A percentile compares a stretch with the other conserved stretches of the same genome.
Evolutionary conservation across 1,140 invertebrate species (phyloP).

Genomic region (Notospermus geniculatus): DNA sequence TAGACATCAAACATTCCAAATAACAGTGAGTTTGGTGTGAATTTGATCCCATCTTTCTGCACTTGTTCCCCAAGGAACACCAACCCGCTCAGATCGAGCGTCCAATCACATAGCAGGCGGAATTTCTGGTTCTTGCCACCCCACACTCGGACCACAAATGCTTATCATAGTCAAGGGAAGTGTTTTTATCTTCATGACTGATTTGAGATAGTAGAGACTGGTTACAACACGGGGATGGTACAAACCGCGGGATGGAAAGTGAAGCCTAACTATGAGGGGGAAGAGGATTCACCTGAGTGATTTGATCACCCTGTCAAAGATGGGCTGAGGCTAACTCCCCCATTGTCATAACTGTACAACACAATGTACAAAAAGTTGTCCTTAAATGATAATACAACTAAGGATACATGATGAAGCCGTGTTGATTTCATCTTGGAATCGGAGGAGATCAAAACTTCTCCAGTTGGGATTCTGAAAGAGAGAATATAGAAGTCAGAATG

Average conservation of each 20-base stretch:
- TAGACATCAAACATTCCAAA: slow-evolving; percentile 85
- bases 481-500: slow-evolving; percentile 41
- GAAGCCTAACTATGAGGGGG: no score
- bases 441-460: slow-evolving; percentile 46
- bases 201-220: no score
- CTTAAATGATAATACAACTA: no score
- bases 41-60: slow-evolving; percentile 69
- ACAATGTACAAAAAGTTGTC: no score
- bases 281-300: no score
- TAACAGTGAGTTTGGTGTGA: slow-evolving; percentile 76
- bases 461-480: slow-evolving; percentile 48
- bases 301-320: no score
- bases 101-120: slow-evolving; percentile 70
- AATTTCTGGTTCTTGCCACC: slow-evolving; percentile 34
- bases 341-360: no score
- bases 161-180: slow-evolving; percentile 41
- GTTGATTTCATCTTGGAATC: slow-evolving; percentile 29
- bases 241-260: slow-evolving; percentile 17
- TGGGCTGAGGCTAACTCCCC: no score
- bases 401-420: slow-evolving; percentile 24
- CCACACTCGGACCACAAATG: slow-evolving; percentile 57
- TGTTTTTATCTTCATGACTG: no score
- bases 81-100: slow-evolving; percentile 79
- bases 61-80: slow-evolving; percentile 73
- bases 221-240: slow-evolving; percentile 10